phyloP scores from a whole-genome alignment of 2,113 vertebrate genomes.

The Stigmatopora argus region DNA sequence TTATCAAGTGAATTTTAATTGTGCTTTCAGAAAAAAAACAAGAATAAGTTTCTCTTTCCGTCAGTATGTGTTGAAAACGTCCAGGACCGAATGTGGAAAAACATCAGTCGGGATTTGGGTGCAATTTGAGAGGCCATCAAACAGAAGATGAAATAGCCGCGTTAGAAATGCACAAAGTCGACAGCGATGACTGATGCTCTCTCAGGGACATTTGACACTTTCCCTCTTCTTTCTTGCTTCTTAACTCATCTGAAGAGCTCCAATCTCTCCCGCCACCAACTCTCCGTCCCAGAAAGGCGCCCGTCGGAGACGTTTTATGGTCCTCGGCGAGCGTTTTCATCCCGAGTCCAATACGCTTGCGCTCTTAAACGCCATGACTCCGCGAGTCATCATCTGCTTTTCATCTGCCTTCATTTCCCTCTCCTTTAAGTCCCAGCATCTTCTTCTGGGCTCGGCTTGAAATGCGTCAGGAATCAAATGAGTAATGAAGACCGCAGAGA shows the following conservation, averaged over 20 bases:
- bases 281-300: not conserved
- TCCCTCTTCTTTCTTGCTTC: not conserved
- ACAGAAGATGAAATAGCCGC: conserved; percentile 39
- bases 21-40: too few species aligned
- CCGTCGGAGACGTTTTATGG: conserved; percentile 28
- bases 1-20: too few species aligned
- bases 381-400: conserved; percentile 17
- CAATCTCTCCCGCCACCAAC: not conserved
- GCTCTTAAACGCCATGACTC: not conserved
- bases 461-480: conserved; percentile 35
- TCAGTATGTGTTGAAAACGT: not conserved
- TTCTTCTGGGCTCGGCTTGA: conserved; percentile 2
- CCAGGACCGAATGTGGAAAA: conserved; percentile 4
- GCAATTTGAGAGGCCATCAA: conserved; percentile 42
- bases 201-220: conserved; percentile 10
- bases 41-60: too few species aligned
- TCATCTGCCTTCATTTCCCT: conserved; percentile 23
- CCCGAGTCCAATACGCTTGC: not conserved
- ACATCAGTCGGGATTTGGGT: conserved; percentile 13
- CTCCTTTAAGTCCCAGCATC: conserved; percentile 21
- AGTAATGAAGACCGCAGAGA: conserved; percentile 63
- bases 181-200: conserved; percentile 34
- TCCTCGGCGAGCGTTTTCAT: conserved; percentile 4
- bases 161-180: conserved; percentile 56
- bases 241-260: not conserved